Evolutionary conservation across 2,888 invertebrate species (phyloP).

Genomic region (Pandemis heparana): DNA sequence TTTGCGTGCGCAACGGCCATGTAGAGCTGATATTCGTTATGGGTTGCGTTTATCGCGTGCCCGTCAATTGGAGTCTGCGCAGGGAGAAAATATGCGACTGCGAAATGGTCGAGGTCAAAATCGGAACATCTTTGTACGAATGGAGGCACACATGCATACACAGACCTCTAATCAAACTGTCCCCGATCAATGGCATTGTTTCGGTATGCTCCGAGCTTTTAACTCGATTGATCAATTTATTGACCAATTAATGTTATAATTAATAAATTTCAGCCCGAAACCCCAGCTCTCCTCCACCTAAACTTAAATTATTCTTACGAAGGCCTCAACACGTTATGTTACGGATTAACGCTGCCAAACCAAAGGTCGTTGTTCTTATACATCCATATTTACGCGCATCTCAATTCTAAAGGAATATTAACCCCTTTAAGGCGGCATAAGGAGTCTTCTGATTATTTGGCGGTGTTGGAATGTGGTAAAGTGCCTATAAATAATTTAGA

Average conservation of each 20-base stretch:
- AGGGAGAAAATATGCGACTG: conserved; percentile 79
- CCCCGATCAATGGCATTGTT: conserved; percentile 68
- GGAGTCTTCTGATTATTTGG: conserved; percentile 59
- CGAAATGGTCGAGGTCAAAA: conserved; percentile 72
- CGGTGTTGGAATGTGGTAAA: conserved; percentile 74
- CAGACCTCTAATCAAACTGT: conserved; percentile 66
- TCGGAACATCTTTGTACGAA: conserved; percentile 73
- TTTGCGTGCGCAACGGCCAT: conserved; percentile 62
- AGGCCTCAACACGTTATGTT: conserved; percentile 70
- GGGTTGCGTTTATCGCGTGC: conserved; percentile 67
- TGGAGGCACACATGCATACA: conserved; percentile 76
- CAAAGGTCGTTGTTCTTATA: conserved; percentile 65
- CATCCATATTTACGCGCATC: conserved; percentile 63
- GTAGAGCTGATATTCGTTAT: conserved; percentile 74
- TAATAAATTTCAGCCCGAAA: conserved; percentile 62
- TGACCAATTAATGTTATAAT: neutral
- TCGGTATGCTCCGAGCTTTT: conserved; percentile 56
- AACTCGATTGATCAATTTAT: neutral
- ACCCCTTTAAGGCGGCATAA: conserved; percentile 67
- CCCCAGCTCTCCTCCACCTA: conserved; percentile 63
- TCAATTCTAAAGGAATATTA: conserved; percentile 65
- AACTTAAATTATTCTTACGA: conserved; percentile 65
- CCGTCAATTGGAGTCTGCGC: conserved; percentile 71
- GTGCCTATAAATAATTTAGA: conserved; percentile 81
- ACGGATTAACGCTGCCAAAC: conserved; percentile 72